A percentile compares a stretch with the other conserved stretches of the same genome.
These are phyloP conservation scores for Netelia fuscicornis DNA, from an alignment of 2,888 invertebrate species.

Conservation along the genomic window DNA sequence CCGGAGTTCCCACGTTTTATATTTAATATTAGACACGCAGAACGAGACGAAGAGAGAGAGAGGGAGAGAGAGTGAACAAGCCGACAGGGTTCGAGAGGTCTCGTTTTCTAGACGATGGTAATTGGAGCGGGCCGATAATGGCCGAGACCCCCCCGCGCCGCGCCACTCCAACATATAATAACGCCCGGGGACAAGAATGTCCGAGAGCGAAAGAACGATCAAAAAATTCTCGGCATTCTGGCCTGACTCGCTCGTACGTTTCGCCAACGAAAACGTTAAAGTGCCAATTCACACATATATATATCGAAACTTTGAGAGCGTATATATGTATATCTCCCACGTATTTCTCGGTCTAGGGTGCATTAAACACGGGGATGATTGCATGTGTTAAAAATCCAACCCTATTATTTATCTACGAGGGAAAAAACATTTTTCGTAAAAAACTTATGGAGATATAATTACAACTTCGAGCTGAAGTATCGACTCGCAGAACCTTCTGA, in stretches of 20 bases:
- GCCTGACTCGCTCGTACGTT: constrained; percentile 36
- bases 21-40: not conserved
- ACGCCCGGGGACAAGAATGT: constrained; percentile 66
- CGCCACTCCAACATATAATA: constrained; percentile 42
- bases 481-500: not conserved
- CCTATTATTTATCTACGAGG: constrained; percentile 20
- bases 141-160: constrained; percentile 21
- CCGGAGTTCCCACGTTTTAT: constrained; percentile 7
- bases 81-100: constrained; percentile 62
- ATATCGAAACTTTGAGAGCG: constrained; percentile 23
- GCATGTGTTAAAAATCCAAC: constrained; percentile 12
- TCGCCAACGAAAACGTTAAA: constrained; percentile 38
- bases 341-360: constrained; percentile 9
- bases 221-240: constrained; percentile 49
- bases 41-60: constrained; percentile 1
- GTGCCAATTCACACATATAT: constrained; percentile 46
- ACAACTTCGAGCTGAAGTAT: constrained; percentile 7
- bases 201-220: constrained; percentile 40
- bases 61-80: constrained; percentile 68
- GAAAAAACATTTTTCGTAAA: constrained; percentile 12
- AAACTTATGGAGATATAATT: constrained; percentile 23
- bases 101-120: constrained; percentile 67
- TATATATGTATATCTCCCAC: not conserved
- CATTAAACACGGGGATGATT: not conserved
- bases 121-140: constrained; percentile 71